phyloP scores from a whole-genome alignment of 1,140 invertebrate species.

The Macrotrachela quadricornifera region DNA sequence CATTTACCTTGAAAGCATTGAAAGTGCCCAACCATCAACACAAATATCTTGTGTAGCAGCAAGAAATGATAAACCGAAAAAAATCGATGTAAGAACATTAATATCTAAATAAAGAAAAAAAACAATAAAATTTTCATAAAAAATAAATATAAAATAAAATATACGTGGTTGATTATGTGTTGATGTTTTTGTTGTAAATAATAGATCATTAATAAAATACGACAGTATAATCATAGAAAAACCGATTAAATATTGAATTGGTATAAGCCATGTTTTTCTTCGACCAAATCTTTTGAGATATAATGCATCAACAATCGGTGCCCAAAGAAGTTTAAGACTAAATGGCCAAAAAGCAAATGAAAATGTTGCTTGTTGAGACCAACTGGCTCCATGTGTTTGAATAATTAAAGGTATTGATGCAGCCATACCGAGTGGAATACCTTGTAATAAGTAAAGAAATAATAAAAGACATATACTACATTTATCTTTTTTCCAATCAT shows the following conservation, averaged over 20 bases:
- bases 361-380: conserved; percentile 71
- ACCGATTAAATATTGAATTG: conserved; percentile 52
- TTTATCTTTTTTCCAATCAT: background rate
- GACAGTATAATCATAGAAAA: conserved; percentile 12
- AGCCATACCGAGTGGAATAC: conserved; percentile 66
- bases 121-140: conserved; percentile 39
- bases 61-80: conserved; percentile 77
- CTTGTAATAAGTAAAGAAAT: conserved; percentile 79
- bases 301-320: conserved; percentile 80
- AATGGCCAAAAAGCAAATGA: conserved; percentile 96
- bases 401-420: conserved; percentile 82
- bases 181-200: background rate
- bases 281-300: conserved; percentile 61
- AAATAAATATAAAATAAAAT: background rate
- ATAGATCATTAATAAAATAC: conserved; percentile 20
- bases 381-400: conserved; percentile 66
- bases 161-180: conserved; percentile 10
- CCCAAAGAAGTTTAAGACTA: conserved; percentile 80
- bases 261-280: conserved; percentile 88
- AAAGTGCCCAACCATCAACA: conserved; percentile 97
- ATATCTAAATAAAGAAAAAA: conserved; percentile 59
- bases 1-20: conserved; percentile 69
- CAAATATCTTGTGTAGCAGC: conserved; percentile 98
- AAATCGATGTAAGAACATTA: conserved; percentile 53
- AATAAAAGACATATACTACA: conserved; percentile 36